A percentile compares a stretch with the other conserved stretches of the same genome.
Conservation (phyloP, 2,797 vertebrate genomes). For the Centroberyx gerrardi region DNA sequence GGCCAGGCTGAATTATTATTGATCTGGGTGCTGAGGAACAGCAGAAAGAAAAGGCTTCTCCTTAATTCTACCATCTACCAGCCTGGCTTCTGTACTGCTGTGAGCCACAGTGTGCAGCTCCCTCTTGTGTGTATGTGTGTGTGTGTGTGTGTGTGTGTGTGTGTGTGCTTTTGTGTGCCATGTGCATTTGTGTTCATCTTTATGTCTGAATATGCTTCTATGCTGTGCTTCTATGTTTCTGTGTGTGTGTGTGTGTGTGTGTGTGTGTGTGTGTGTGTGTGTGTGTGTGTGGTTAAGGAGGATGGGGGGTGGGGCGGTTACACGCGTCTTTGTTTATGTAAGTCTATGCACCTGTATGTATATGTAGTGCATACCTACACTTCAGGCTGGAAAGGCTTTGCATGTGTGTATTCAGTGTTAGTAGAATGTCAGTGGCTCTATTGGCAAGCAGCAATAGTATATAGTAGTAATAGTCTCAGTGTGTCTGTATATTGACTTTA, state of each 20-base stretch:
- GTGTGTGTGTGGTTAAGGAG: not conserved
- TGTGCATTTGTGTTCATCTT: not conserved
- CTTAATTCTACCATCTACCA: slow-evolving; percentile 9
- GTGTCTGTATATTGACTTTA: slow-evolving; percentile 30
- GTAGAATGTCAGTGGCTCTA: slow-evolving; percentile 10
- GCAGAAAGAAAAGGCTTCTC: slow-evolving; percentile 17
- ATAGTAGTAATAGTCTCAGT: not conserved
- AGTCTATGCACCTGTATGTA: too few species aligned
- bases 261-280: slow-evolving; percentile 2
- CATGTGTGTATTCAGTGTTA: not conserved
- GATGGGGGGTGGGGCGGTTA: too few species aligned
- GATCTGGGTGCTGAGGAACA: slow-evolving; percentile 25
- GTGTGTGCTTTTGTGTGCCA: not conserved
- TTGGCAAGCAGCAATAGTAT: not conserved
- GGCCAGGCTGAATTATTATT: slow-evolving; percentile 15
- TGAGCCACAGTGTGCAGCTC: not conserved
- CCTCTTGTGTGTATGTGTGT: not conserved
- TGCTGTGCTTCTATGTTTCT: not conserved
- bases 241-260: not conserved
- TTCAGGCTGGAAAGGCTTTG: not conserved
- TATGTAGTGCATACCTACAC: too few species aligned
- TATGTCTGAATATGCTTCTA: too few species aligned
- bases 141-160: not conserved
- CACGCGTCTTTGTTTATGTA: too few species aligned
- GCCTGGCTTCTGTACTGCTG: not conserved